Evolutionary conservation across 2,797 vertebrate genomes (phyloP), one percentile per base, ranked within the genome.

Genomic region (Pangasius djambal): DNA sequence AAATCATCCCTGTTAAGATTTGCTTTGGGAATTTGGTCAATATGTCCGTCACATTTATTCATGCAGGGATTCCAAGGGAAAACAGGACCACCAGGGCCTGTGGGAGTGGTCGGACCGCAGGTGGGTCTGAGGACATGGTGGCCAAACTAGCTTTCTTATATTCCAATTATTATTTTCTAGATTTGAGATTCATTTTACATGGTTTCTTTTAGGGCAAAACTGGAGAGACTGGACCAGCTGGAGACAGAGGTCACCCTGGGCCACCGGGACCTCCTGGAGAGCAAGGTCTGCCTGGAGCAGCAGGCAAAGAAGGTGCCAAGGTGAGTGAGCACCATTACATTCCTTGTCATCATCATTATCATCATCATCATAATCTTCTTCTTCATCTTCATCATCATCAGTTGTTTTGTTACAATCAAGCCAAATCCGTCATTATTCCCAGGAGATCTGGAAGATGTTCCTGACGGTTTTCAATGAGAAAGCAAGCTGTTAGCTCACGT

Each of bases 41-140:
- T 65, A 22, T 88, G 31, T 48, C 48, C 40, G 28, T 69, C 1
- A 4, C 4, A 6, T 55, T 57, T 87, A n/a, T 87, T 85, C 28
- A 75, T 18, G 65, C 89, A 99, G 98, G 98, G 98, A 4, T 99
- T 98, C 90, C 98, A 98, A 94, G 98, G 98, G 82, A 98, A 97
- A 93, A 99, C 97, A 0, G 98, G 98, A 3, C 96, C 95, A 1
- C 96, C 97, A 0, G 98, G 98, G 0, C 97, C 98, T 31, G 86
- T 94, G 0, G 98, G 98, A 22, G 98, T 99, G 57, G 95, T 99
- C 52, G 98, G 98, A 86, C 97, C 98, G 77, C 98, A 99, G 97
- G 98, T 98, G 93, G 94, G 82, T 83, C 25, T n/a, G 16, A 57
- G 13, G 40, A 61, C 55, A 37, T 4, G 15, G 4, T 25, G 31